Base-by-base conservation (phyloP, 2,888 invertebrate genomes). In the Yponomeuta malinellus region DNA sequence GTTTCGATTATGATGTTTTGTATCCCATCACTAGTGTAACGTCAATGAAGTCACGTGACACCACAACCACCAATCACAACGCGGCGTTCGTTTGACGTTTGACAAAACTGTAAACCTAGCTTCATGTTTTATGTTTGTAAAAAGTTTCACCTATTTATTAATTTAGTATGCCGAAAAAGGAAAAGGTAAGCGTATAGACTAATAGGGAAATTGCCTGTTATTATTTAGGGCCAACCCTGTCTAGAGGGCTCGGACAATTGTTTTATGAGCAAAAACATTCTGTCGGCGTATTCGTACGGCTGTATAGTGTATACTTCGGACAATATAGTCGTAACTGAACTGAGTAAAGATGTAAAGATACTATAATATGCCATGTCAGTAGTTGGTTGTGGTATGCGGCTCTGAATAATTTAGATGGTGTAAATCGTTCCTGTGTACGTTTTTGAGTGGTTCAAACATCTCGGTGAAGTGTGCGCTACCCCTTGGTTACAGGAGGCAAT, bases 401-500 rank as follows among this genome's bases (percentile, higher is more conserved):
- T 84, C 81, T 84, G 85, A 83, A 83, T 88, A 87, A 85, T 86
- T 88, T 87, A 83, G 80, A 80, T 82, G 86, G 86, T 82, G 83
- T 78, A 84, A 83, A 83, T 10, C n/a, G 43, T 12, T 70, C 43
- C 48, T 64, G n/a, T 63, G 80, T 75, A 77, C 81, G 76, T 79
- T 79, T 79, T 79, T 79, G 79, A 84, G 76, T 85, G 86, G 85
- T 81, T 81, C 78, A 73, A 72, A 80, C 81, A 82, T 81, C 81
- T 81, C 75, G 75, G 86, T 85, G 83, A 78, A 83, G 88, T 89
- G 88, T 85, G 88, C 88, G 87, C 75, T 78, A 79, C 79, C 79
- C 80, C 81, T 87, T 88, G 80, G 87, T 87, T 83, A 75, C 90
- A 92, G 87, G 89, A 93, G 90, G 93, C 89, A 81, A 90, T 93